Base-by-base conservation (phyloP, 30 jellyfish, hydroid and myxozoan species). In the Turritopsis dohrnii region DNA sequence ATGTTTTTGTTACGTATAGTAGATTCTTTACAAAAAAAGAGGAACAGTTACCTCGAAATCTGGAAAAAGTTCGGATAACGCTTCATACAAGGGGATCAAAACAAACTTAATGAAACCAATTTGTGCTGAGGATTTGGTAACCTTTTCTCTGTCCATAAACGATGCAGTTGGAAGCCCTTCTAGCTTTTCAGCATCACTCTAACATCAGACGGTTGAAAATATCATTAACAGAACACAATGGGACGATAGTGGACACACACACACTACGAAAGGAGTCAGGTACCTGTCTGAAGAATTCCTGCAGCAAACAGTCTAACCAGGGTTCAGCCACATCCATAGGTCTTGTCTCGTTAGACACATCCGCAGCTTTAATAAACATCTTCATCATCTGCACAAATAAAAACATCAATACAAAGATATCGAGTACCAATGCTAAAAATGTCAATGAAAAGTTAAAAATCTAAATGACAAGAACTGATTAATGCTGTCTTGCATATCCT, bases 311-410 rank as follows among this genome's bases (percentile, higher is more conserved):
- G 27, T 94, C 99, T 16, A 94, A 89, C 99, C 99, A 94, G 19
- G 99, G 99, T 75, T 94, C 99, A 26, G 99, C 96, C 25, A 94
- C 97, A 66, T 89, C 99, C 99, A 94, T 94, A 26, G 99, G 99
- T 71, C 99, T 86, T 22, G 99, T 96, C 74, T 94, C 99, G 84
- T 94, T 94, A 20, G 99, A 94, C 4, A 94, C 95, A 54, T 94
- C 99, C 9, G 99, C 99, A 7, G 95, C 97, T 83, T 94, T 94
- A 66, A 94, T 94, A 84, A 94, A 89, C 28, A 87, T 88, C 76
- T 85, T 94, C 96, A 94, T 84, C 82, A 94, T 81, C 99, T 94
- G 52, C 23, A 84, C 17, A 21, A 69, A 69, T n/a, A n/a, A n/a
- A n/a, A n/a, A n/a, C n/a, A n/a, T n/a, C n/a, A n/a, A n/a, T n/a